Percentiles rank a stretch among this genome's conserved stretches.
Evolutionary conservation across 2,888 invertebrate genomes (phyloP).

Genomic region (Creontiades dilutus): DNA sequence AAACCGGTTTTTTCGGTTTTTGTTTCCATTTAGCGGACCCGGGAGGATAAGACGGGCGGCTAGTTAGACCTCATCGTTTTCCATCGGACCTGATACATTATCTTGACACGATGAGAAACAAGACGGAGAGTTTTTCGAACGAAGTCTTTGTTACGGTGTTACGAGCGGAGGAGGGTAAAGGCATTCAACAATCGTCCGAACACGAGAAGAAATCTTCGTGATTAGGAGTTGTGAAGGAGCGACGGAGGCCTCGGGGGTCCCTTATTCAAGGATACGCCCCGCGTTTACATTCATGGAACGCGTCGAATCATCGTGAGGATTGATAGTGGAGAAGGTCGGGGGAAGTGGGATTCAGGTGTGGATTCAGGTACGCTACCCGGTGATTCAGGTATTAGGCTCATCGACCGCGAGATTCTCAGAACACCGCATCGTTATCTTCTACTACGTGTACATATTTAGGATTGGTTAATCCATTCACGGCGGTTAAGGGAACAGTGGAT

Average conservation of each 20-base stretch:
- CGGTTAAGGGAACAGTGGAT: too few species aligned
- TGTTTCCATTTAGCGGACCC: not conserved
- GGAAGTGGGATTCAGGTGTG: not conserved
- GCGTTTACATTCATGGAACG: slow-evolving; percentile 25
- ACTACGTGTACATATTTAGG: too few species aligned
- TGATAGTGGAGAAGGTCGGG: not conserved
- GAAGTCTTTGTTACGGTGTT: not conserved
- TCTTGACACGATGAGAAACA: slow-evolving; percentile 56
- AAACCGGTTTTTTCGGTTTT: not conserved
- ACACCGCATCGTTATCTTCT: too few species aligned
- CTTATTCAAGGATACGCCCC: not conserved
- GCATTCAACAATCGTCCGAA: slow-evolving; percentile 3
- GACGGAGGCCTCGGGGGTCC: not conserved
- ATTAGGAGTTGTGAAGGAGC: slow-evolving; percentile 9
- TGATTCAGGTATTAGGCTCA: not conserved
- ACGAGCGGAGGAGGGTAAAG: too few species aligned
- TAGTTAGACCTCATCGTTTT: slow-evolving; percentile 31
- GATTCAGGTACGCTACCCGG: not conserved
- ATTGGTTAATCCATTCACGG: too few species aligned
- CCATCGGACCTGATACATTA: slow-evolving; percentile 47
- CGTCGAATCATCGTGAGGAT: slow-evolving; percentile 35
- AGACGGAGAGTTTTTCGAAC: not conserved
- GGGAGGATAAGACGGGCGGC: slow-evolving; percentile 38
- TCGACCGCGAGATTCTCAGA: too few species aligned
- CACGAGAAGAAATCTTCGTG: slow-evolving; percentile 3